Base-by-base conservation (phyloP, 2,888 invertebrate genomes). In the Pheosia gnoma region DNA sequence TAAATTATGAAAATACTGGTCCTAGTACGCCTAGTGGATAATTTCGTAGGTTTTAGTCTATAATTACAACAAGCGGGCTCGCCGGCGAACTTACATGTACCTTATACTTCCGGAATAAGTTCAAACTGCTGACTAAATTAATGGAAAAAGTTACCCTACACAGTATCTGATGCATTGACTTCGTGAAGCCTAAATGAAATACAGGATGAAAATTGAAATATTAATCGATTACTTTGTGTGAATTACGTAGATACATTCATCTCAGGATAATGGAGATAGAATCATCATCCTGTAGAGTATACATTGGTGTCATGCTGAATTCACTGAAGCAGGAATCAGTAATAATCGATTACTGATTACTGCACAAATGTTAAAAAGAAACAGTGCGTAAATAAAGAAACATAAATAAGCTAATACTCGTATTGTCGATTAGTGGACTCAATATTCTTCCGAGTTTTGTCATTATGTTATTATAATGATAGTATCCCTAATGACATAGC, bases 1-100 rank as follows among this genome's bases (percentile, higher is more conserved):
- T 88, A 85, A 82, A 82, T 87, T 81, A 87, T 84, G 78, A 78
- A 81, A 83, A 82, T 77, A 63, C 77, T 75, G 80, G 79, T 73
- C 70, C 77, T 72, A 75, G 74, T 78, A 81, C 77, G 80, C 70
- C 77, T 72, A 75, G 74, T 78, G 81, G 77, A 80, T 85, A 81
- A 84, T 85, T 84, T 81, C 66, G 80, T 80, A 77, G 77, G 73
- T 77, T 73, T 80, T 76, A 74, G 76, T 76, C 81, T 87, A 82
- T 84, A 86, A 88, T 88, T 88, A 87, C 76, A 63, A 68, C 67
- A 69, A 68, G 75, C 74, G 68, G 66, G 70, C 66, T 75, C 65
- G 72, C 66, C 62, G 66, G 67, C 68, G 69, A 71, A 72, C 69
- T 71, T 59, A 59, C 67, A 65, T 66, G 25, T 68, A 65, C 67